Evolutionary conservation across 1,140 invertebrate genomes (phyloP).

Genomic region (Harlomillsia oculata): DNA sequence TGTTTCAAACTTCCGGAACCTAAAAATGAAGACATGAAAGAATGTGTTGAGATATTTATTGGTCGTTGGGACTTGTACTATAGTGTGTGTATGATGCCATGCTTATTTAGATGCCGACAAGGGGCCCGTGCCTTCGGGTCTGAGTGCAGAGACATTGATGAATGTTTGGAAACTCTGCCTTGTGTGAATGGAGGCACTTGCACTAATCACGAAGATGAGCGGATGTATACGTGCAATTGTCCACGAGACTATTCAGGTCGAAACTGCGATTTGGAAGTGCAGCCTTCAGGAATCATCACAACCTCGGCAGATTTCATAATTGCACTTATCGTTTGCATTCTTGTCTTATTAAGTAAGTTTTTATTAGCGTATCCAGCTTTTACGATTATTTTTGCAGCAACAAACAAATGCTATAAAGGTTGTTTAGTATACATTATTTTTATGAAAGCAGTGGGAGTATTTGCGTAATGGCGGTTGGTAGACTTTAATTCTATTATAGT

Average conservation of each 20-base stretch:
- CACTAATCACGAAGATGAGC: slow-evolving; percentile 55
- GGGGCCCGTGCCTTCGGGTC: slow-evolving; percentile 53
- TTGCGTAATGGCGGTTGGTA: too few relatives aligned
- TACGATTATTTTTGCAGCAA: too few relatives aligned
- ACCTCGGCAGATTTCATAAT: slow-evolving; percentile 73
- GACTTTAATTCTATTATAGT: too few relatives aligned
- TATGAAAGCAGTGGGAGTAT: too few relatives aligned
- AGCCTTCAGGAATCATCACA: slow-evolving; percentile 62
- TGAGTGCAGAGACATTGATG: slow-evolving; percentile 63
- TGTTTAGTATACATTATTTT: too few relatives aligned
- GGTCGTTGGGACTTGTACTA: too few relatives aligned
- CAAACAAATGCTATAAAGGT: too few relatives aligned
- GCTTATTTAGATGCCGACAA: slow-evolving; percentile 59
- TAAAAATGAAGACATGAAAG: too few relatives aligned
- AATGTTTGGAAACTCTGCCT: slow-evolving; percentile 55
- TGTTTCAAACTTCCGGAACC: too few relatives aligned
- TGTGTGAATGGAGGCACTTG: slow-evolving; percentile 65
- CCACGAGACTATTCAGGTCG: slow-evolving; percentile 61
- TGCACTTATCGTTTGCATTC: slow-evolving; percentile 63
- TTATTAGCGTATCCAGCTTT: too few relatives aligned
- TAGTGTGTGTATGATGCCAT: too few relatives aligned
- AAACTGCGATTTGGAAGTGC: slow-evolving; percentile 64
- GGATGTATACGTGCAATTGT: slow-evolving; percentile 65
- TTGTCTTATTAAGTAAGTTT: slow-evolving; percentile 64
- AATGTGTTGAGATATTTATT: too few relatives aligned